Percentiles rank a stretch among this genome's conserved stretches.
phyloP scores from a whole-genome alignment of 2,797 vertebrate species.

The Sebastes minor region DNA sequence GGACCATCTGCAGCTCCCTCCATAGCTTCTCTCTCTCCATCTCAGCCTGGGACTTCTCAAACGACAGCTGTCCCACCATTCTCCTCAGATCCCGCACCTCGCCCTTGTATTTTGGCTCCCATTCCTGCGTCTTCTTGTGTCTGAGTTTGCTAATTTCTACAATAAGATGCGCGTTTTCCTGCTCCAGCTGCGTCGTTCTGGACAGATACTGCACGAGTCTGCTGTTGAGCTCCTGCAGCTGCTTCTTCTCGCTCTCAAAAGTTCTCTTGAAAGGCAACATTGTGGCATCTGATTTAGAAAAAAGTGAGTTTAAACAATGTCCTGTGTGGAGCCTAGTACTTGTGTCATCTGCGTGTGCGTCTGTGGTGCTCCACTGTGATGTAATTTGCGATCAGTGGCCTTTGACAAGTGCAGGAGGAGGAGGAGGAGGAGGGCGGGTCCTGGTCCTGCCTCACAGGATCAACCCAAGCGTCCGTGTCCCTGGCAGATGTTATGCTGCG shows the following conservation, averaged over 20 bases:
- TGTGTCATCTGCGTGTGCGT: constrained; percentile 28
- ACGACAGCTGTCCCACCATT: constrained; percentile 85
- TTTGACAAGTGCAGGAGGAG: constrained; percentile 75
- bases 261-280: constrained; percentile 87
- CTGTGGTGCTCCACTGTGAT: constrained; percentile 52
- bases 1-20: constrained; percentile 84
- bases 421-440: constrained; percentile 37
- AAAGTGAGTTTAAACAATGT: neutral
- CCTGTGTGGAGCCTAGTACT: neutral
- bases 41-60: constrained; percentile 87
- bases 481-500: constrained; percentile 63
- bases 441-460: constrained; percentile 52
- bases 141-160: constrained; percentile 82
- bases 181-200: constrained; percentile 90
- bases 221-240: constrained; percentile 91
- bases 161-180: constrained; percentile 87
- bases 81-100: constrained; percentile 86
- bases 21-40: constrained; percentile 88
- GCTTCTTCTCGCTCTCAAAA: constrained; percentile 87
- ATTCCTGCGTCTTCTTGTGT: constrained; percentile 50
- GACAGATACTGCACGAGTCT: constrained; percentile 88
- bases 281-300: constrained; percentile 27
- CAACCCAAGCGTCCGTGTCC: constrained; percentile 39
- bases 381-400: constrained; percentile 56
- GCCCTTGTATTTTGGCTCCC: constrained; percentile 68